Evolutionary conservation across 2,113 vertebrate genomes (phyloP), one percentile per base, ranked within the genome.

Genomic region (Mesitornis unicolor): DNA sequence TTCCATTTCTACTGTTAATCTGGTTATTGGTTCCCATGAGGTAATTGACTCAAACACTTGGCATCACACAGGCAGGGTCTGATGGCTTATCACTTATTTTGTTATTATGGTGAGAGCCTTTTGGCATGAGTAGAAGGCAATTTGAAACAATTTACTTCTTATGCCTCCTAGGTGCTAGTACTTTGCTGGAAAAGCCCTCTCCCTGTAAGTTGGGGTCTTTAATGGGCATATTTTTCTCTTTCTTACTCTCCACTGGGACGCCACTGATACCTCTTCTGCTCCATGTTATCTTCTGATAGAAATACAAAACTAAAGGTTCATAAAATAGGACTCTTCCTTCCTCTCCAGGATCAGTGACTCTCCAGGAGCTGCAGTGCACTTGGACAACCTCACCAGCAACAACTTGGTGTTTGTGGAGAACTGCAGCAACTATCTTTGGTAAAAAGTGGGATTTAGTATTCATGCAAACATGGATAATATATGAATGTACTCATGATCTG

Each of bases 141-240:
- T 48, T 42, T 60, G 16, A n/a, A 60, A 54, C 3, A 13, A 16
- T 19, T 43, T 75, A 38, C 40, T 75, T 53, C 20, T 60, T 50
- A 38, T 10, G 15, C 9, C 4, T 4, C 36, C 38, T 40, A 2
- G 0, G 0, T 53, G 3, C 3, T 48, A 51, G 4, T 15, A 70
- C 11, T 71, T 54, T 67, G 21, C 9, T 60, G 7, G 38, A 25
- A 18, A 67, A 60, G 25, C 14, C 5, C 35, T 54, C 38, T 42
- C 13, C 29, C 22, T 43, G 1, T 13, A 7, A 68, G 17, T 19
- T 51, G 5, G 4, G 5, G 4, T 17, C 13, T 57, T 69, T 40
- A 26, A 75, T 5, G 6, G 25, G 10, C 3, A 12, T 43, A 18
- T 18, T 82, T 35, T 75, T 70, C 15, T 59, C 33, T 61, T 60